Evolutionary conservation across 2,797 vertebrate genomes (phyloP), one percentile per base, ranked within the genome.

Genomic region (Micropoecilia bifurca): DNA sequence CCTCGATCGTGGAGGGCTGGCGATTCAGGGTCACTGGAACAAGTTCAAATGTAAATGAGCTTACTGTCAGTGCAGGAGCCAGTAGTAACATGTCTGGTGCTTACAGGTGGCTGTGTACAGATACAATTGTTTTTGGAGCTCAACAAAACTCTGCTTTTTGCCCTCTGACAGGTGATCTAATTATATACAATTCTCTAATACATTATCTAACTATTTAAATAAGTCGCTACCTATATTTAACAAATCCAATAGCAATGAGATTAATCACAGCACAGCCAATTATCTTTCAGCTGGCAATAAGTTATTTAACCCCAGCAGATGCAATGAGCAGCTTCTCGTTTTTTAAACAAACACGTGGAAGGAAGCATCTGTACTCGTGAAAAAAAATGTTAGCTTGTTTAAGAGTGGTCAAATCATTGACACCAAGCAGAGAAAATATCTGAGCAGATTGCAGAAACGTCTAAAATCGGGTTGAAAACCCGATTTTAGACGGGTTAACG

Each of bases 31-130:
- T 88, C 91, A 90, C 81, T 82, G 91, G 90, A 90, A 94, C 90
- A 89, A 90, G 91, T 80, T 25, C 71, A 87, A 85, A 90, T 92
- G 92, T 88, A 92, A 95, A 94, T 93, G 85, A 94, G 88, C 84
- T 91, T 79, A 93, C 88, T 87, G 91, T 76, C 74, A 86, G 88
- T 47, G 9, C 79, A 84, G 87, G 74, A 78, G 82, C 83, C 48
- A 47, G 69, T 79, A 71, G n/a, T 13, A 72, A 71, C 41, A 71
- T 71, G 41, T 16, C 22, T 69, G n/a, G 43, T 3, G 4, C 39
- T n/a, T n/a, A 69, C 66, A 43, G 25, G 63, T 16, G 12, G 68
- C 41, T 1, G 25, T 71, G 43, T n/a, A 69, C 25, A 46, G 8
- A 68, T 46, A 71, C 6, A 71, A 7, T 39, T 39, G 33, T 20